Evolutionary conservation across 2,797 vertebrate species (phyloP).

Genomic region (Podarcis lilfordi): DNA sequence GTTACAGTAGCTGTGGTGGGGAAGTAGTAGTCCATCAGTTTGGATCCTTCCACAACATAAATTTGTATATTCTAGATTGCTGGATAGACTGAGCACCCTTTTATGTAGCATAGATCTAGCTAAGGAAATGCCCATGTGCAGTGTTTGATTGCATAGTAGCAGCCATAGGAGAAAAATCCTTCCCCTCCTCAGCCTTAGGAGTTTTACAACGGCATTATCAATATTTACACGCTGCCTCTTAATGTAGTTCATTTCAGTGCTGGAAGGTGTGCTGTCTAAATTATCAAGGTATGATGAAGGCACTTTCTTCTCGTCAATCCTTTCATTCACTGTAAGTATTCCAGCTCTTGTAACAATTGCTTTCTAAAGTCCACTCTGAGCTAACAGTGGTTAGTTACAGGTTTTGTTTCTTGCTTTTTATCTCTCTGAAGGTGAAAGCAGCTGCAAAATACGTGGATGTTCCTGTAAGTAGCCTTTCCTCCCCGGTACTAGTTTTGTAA

Average conservation of each 20-base stretch:
- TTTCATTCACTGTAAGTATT: slow-evolving; percentile 96
- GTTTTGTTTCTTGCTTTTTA: slow-evolving; percentile 64
- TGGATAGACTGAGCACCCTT: neutral
- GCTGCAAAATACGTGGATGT: slow-evolving; percentile 97
- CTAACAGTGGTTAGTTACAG: slow-evolving; percentile 59
- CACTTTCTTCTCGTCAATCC: slow-evolving; percentile 95
- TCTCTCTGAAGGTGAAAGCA: slow-evolving; percentile 89
- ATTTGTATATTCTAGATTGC: neutral
- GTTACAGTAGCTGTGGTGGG: too few relatives aligned
- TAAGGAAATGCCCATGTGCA: neutral
- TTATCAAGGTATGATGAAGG: slow-evolving; percentile 97
- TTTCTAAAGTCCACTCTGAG: slow-evolving; percentile 43
- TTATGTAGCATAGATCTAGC: neutral
- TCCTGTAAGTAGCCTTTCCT: slow-evolving; percentile 86
- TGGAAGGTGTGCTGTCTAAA: slow-evolving; percentile 92
- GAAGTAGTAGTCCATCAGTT: neutral
- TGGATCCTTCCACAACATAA: neutral
- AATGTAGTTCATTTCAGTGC: slow-evolving; percentile 87
- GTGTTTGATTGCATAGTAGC: slow-evolving; percentile 6
- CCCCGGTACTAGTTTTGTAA: slow-evolving; percentile 9
- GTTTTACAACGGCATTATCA: neutral
- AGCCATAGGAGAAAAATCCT: neutral
- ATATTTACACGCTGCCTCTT: slow-evolving; percentile 26
- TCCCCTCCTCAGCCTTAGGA: slow-evolving; percentile 1
- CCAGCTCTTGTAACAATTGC: slow-evolving; percentile 33